phyloP scores from a whole-genome alignment of 1,140 invertebrate species.

The Colletes gigas region DNA sequence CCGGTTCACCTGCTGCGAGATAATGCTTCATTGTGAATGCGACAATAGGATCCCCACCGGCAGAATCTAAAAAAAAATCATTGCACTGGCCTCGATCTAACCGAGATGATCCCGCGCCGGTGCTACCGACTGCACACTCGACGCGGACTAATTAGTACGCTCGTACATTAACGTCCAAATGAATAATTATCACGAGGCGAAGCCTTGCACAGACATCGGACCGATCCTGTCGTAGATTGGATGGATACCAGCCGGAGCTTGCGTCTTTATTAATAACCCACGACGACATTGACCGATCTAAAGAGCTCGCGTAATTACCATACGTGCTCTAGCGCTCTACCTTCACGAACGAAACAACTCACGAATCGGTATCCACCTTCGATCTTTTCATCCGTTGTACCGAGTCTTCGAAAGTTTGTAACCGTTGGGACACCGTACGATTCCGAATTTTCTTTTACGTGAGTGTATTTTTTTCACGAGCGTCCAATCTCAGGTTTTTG shows the following conservation, averaged over 20 bases:
- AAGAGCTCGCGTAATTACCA: slow-evolving; percentile 72
- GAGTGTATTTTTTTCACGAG: too few species aligned
- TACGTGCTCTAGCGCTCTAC: slow-evolving; percentile 54
- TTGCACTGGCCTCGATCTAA: not conserved
- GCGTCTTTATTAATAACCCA: slow-evolving; percentile 78
- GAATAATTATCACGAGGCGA: slow-evolving; percentile 67
- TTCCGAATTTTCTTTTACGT: too few species aligned
- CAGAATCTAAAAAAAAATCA: not conserved
- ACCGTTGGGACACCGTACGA: too few species aligned
- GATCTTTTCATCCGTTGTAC: not conserved
- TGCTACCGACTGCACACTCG: slow-evolving; percentile 59
- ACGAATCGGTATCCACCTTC: slow-evolving; percentile 54
- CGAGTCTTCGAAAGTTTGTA: too few species aligned
- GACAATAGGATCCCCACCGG: not conserved
- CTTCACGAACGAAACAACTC: slow-evolving; percentile 46
- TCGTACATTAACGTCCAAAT: slow-evolving; percentile 72
- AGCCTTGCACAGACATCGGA: slow-evolving; percentile 43
- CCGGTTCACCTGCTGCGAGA: not conserved
- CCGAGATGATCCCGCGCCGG: slow-evolving; percentile 19
- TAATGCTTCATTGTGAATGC: not conserved
- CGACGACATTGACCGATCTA: slow-evolving; percentile 76
- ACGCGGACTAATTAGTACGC: slow-evolving; percentile 69
- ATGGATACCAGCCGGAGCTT: slow-evolving; percentile 58
- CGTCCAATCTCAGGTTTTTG: too few species aligned
- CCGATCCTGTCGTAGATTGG: slow-evolving; percentile 70